Conservation (phyloP, 2,888 invertebrate genomes). For the Agriopis marginaria region DNA sequence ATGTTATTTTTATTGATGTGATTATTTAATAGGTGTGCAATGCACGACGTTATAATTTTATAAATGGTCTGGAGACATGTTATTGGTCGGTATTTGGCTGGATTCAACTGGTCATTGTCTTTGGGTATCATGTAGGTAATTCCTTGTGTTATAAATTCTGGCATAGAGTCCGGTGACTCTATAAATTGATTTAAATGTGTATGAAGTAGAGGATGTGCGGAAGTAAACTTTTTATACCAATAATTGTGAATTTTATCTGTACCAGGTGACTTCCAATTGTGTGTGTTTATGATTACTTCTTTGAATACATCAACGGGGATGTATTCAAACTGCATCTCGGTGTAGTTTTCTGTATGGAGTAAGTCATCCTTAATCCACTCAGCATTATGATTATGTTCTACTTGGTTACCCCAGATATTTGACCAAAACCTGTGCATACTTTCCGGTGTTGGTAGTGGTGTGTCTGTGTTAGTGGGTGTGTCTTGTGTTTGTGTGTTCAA, state of each 20-base stretch:
- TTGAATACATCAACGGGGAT: neutral
- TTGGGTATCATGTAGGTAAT: slow-evolving; percentile 4
- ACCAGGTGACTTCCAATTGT: slow-evolving; percentile 7
- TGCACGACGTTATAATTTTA: neutral
- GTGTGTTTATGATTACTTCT: neutral
- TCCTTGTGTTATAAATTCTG: neutral
- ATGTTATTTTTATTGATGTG: neutral
- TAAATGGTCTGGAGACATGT: neutral
- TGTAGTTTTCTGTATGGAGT: neutral
- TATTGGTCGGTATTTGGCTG: neutral
- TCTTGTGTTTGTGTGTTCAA: neutral
- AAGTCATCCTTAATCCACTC: neutral
- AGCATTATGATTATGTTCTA: neutral
- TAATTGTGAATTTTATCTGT: neutral
- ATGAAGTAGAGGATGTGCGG: neutral
- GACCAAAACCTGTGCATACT: neutral
- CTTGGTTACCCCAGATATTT: neutral
- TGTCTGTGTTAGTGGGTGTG: neutral
- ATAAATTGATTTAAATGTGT: neutral
- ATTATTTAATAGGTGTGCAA: neutral
- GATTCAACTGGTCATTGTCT: neutral
- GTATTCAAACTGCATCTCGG: neutral
- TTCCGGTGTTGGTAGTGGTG: neutral
- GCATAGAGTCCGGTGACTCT: neutral
- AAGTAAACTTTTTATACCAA: slow-evolving; percentile 1